These are phyloP conservation scores for Papilio elwesi DNA, from an alignment of 2,888 invertebrate genomes.

Conservation along the genomic window DNA sequence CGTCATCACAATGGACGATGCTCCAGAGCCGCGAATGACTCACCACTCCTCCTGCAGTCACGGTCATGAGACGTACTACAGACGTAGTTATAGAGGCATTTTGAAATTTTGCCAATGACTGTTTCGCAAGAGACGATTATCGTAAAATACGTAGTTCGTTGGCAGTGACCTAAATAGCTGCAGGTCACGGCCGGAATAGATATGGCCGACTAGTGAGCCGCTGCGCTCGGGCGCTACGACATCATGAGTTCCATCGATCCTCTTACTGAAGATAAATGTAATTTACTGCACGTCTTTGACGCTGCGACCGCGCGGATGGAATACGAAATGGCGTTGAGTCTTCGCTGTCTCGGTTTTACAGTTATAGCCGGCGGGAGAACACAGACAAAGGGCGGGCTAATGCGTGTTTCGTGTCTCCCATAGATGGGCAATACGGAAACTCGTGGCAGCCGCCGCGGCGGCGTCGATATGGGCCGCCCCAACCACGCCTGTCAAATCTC, in stretches of 20 bases:
- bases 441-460: slow-evolving; percentile 50
- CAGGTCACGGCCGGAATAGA: slow-evolving; percentile 71
- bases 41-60: slow-evolving; percentile 54
- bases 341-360: slow-evolving; percentile 49
- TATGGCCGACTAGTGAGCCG: slow-evolving; percentile 57
- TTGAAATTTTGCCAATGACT: slow-evolving; percentile 82
- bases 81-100: slow-evolving; percentile 67
- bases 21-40: slow-evolving; percentile 62
- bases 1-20: slow-evolving; percentile 60
- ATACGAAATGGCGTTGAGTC: slow-evolving; percentile 55
- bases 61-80: slow-evolving; percentile 78
- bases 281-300: slow-evolving; percentile 53
- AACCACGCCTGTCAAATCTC: slow-evolving; percentile 48
- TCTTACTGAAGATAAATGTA: slow-evolving; percentile 19
- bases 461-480: slow-evolving; percentile 46
- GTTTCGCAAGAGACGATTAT: slow-evolving; percentile 75
- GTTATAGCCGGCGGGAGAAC: slow-evolving; percentile 47
- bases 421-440: slow-evolving; percentile 57
- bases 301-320: slow-evolving; percentile 55
- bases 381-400: slow-evolving; percentile 59
- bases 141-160: slow-evolving; percentile 74
- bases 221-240: slow-evolving; percentile 49
- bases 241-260: slow-evolving; percentile 22
- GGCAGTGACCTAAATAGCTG: slow-evolving; percentile 78
- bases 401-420: slow-evolving; percentile 57